Conservation (phyloP, 2,797 vertebrate genomes). For the Lates japonicus region DNA sequence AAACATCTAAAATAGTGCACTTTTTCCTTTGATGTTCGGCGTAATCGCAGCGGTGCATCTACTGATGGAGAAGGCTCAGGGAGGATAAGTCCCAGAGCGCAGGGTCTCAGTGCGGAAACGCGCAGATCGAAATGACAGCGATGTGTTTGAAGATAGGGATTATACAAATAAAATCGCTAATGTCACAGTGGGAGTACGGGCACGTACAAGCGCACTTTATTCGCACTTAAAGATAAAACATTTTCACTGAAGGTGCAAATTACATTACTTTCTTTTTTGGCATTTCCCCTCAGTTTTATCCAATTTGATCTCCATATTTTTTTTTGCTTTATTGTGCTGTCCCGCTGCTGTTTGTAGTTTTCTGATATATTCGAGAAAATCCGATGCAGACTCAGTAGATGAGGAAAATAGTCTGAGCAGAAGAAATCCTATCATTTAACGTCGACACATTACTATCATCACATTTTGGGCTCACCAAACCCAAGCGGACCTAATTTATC, state of each 20-base stretch:
- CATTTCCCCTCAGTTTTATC: not conserved
- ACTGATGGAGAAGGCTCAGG: slow-evolving; percentile 5
- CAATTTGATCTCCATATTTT: not conserved
- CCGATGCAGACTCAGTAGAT: not conserved
- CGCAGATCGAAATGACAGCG: not conserved
- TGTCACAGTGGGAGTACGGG: no score
- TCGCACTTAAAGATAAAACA: no score
- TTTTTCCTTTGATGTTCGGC: not conserved
- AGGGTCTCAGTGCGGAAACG: not conserved
- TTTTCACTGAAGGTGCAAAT: not conserved
- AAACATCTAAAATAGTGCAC: not conserved
- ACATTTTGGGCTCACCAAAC: no score
- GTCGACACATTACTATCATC: no score
- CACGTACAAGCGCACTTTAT: no score
- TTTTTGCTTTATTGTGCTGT: not conserved
- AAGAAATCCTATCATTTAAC: not conserved
- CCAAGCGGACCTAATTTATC: no score
- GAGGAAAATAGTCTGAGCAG: not conserved
- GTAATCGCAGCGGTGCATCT: not conserved
- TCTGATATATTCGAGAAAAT: not conserved
- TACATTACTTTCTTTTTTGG: not conserved
- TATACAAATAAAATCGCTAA: no score
- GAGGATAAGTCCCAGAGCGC: not conserved
- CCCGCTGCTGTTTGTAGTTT: not conserved
- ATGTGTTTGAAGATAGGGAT: slow-evolving; percentile 19